Percentiles rank a stretch among this genome's conserved stretches.
These are phyloP conservation scores for Patagioenas fasciata DNA, from an alignment of 2,113 vertebrate genomes.

Conservation along the genomic window DNA sequence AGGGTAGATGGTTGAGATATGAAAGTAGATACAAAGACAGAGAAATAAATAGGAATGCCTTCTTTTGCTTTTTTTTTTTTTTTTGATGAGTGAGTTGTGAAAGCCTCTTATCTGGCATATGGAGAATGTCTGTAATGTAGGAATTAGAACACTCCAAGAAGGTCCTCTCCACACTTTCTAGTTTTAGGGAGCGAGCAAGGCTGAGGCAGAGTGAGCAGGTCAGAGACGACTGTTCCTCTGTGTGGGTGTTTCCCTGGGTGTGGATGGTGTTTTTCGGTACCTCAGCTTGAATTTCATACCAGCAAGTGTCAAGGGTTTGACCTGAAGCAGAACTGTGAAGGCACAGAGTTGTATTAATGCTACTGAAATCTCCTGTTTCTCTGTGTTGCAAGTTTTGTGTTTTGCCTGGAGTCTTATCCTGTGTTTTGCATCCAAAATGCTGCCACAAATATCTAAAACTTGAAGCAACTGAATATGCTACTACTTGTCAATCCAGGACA, in stretches of 20 bases:
- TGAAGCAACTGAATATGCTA: neutral
- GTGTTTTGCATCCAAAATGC: neutral
- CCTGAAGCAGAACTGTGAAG: neutral
- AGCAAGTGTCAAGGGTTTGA: neutral
- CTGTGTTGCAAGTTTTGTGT: neutral
- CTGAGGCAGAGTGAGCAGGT: neutral
- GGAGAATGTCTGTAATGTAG: accelerated
- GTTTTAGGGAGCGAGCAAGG: neutral
- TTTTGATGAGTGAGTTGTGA: neutral
- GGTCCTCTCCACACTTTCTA: neutral
- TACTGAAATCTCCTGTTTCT: neutral
- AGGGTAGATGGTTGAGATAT: neutral
- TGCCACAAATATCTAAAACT: neutral
- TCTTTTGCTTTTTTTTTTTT: neutral
- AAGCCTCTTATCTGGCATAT: neutral
- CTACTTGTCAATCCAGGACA: neutral
- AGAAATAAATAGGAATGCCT: neutral
- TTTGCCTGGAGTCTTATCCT: neutral
- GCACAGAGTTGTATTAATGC: neutral
- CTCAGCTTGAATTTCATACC: neutral
- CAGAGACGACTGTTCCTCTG: neutral
- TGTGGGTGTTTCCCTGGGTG: neutral
- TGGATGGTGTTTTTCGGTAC: neutral
- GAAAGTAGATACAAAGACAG: neutral
- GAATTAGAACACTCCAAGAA: neutral